Percentiles rank a stretch among this genome's conserved stretches.
These are phyloP conservation scores for Dendrolimus kikuchii DNA, from an alignment of 1,140 invertebrate genomes.

Conservation along the genomic window DNA sequence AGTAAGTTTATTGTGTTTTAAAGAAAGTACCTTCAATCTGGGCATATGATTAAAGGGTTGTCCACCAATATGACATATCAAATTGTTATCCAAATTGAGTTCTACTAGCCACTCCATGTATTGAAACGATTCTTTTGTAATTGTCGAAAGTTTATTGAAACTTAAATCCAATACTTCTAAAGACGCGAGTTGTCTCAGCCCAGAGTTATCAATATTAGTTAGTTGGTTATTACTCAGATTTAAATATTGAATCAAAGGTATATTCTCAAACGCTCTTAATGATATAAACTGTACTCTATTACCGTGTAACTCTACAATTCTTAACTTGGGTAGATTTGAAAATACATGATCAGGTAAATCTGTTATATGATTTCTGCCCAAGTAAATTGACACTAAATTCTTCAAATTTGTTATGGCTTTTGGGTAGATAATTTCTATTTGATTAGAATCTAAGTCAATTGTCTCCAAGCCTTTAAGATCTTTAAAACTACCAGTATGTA, in stretches of 20 bases:
- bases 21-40: constrained; percentile 82
- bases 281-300: constrained; percentile 83
- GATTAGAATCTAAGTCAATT: constrained; percentile 87
- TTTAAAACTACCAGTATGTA: constrained; percentile 81
- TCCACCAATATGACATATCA: constrained; percentile 80
- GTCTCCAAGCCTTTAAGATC: constrained; percentile 80
- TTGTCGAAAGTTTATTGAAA: constrained; percentile 81
- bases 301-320: constrained; percentile 85
- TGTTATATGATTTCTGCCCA: constrained; percentile 83
- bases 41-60: constrained; percentile 87
- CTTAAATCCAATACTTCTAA: constrained; percentile 88
- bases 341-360: constrained; percentile 83
- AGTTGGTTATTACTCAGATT: constrained; percentile 88
- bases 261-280: constrained; percentile 82
- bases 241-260: constrained; percentile 84
- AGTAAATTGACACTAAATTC: constrained; percentile 82
- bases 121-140: constrained; percentile 76
- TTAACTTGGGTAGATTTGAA: constrained; percentile 81
- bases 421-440: constrained; percentile 83
- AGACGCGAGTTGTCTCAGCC: constrained; percentile 79
- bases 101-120: constrained; percentile 89
- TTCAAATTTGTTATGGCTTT: constrained; percentile 84
- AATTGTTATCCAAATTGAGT: constrained; percentile 84
- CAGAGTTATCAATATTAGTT: constrained; percentile 79
- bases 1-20: constrained; percentile 85